Evolutionary conservation across 1,140 invertebrate genomes (phyloP), one percentile per base, ranked within the genome.

Genomic region (Dendrolimus punctatus): DNA sequence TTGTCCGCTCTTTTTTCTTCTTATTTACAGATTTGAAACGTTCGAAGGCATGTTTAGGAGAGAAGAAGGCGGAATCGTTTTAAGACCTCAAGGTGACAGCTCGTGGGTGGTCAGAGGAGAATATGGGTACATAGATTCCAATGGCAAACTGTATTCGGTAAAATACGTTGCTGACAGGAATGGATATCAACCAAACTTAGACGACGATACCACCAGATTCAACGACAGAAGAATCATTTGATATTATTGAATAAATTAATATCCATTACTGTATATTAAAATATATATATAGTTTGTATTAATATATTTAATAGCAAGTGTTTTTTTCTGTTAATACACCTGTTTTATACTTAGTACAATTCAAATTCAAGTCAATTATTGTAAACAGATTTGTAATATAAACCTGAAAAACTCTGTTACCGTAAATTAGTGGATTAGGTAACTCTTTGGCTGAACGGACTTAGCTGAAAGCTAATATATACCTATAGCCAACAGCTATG

Each of bases 151-250:
- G 2, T 67, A 76, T 42, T 57, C 59, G 2, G 49, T 82, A 8
- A 60, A 59, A 53, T 85, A 85, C 49, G 57, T 82, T 8, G 78
- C 82, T 4, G 80, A 83, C 38, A 57, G 48, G 4, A 76, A 78
- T 38, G 80, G 82, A 1, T 85, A 66, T 49, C 77, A 68, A 50
- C 71, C 77, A 6, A 52, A 64, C 40, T 8, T 57, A 6, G 50
- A 68, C 7, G 48, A 68, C n/a, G 64, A 67, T 6, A 60, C 72
- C 39, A 65, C 62, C 38, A 66, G 80, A 60, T 83, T 73, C 55
- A 85, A 85, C 53, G 79, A 85, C 58, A 73, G 82, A 70, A 64
- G 72, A 64, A 76, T 85, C 46, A 63, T 78, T 59, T 82, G 55
- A 71, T 46, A 46, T 23, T 23, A 45, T 45, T 7, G n/a, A 10